Conservation (phyloP, 2,797 vertebrate genomes). For the Sebastes hubbsi region DNA sequence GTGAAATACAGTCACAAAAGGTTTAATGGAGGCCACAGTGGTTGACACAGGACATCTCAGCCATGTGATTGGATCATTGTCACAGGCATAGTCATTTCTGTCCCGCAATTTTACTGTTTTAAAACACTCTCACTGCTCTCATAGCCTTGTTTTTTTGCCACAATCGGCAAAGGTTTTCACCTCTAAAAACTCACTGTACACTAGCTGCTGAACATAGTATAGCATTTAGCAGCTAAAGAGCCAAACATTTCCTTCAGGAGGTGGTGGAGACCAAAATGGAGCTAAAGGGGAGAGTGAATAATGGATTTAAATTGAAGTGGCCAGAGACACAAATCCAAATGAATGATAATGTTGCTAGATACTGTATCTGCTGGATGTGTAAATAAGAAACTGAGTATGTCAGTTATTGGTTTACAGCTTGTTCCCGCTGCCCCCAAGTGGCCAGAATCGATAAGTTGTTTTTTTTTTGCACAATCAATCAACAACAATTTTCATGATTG, state of each 20-base stretch:
- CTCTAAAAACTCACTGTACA: neutral
- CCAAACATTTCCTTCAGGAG: neutral
- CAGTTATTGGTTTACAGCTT: neutral
- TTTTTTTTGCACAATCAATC: neutral
- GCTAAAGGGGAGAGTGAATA: neutral
- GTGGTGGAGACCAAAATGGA: neutral
- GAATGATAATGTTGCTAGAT: neutral
- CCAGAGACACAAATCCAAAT: neutral
- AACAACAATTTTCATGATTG: neutral
- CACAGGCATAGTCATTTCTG: neutral
- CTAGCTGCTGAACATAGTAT: neutral
- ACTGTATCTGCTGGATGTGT: neutral
- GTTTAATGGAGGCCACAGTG: neutral
- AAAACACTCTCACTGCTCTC: neutral
- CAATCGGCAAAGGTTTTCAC: neutral
- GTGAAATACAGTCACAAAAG: neutral
- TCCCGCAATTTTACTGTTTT: neutral
- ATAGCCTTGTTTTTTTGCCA: neutral
- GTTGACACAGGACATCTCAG: neutral
- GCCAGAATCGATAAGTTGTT: accelerated
- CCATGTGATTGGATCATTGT: neutral
- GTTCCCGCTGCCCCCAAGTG: neutral
- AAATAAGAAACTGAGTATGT: neutral
- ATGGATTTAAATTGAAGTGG: neutral
- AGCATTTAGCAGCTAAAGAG: neutral